phyloP scores from a whole-genome alignment of 2,797 vertebrate species.

The Crenuchus spilurus region DNA sequence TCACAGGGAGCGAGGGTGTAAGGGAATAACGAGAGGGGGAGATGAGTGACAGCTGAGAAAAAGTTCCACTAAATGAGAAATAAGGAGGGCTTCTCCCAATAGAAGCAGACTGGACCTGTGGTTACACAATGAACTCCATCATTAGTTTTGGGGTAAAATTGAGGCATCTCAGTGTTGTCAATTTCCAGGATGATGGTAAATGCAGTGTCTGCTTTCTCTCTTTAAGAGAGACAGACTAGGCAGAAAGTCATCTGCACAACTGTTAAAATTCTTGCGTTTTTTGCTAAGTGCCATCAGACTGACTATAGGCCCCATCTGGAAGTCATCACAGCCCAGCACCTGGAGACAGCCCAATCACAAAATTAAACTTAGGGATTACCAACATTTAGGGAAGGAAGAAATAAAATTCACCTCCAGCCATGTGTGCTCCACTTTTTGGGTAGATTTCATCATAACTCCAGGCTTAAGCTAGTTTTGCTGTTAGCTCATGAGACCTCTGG shows the following conservation, averaged over 20 bases:
- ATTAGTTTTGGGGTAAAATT: neutral
- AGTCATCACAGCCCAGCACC: slow-evolving; percentile 53
- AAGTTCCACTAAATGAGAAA: neutral
- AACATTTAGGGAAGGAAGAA: slow-evolving; percentile 54
- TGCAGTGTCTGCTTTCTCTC: neutral
- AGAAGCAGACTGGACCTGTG: neutral
- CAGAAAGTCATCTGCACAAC: slow-evolving; percentile 44
- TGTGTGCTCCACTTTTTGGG: slow-evolving; percentile 12
- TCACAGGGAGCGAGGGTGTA: neutral
- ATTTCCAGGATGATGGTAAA: neutral
- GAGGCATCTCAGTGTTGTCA: neutral
- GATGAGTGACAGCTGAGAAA: slow-evolving; percentile 10
- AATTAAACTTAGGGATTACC: slow-evolving; percentile 63
- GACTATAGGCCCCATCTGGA: slow-evolving; percentile 62
- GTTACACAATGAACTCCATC: neutral
- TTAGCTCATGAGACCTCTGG: neutral
- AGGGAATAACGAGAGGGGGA: neutral
- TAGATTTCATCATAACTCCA: slow-evolving; percentile 35
- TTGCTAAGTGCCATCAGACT: slow-evolving; percentile 48
- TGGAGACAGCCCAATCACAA: slow-evolving; percentile 60
- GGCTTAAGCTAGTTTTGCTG: neutral
- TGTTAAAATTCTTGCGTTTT: slow-evolving; percentile 52
- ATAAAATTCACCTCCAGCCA: slow-evolving; percentile 52
- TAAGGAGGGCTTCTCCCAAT: neutral
- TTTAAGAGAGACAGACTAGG: slow-evolving; percentile 29